A percentile compares a stretch with the other conserved stretches of the same genome.
Evolutionary conservation across 1,140 invertebrate species (phyloP).

Genomic region (Uloborus diversus): DNA sequence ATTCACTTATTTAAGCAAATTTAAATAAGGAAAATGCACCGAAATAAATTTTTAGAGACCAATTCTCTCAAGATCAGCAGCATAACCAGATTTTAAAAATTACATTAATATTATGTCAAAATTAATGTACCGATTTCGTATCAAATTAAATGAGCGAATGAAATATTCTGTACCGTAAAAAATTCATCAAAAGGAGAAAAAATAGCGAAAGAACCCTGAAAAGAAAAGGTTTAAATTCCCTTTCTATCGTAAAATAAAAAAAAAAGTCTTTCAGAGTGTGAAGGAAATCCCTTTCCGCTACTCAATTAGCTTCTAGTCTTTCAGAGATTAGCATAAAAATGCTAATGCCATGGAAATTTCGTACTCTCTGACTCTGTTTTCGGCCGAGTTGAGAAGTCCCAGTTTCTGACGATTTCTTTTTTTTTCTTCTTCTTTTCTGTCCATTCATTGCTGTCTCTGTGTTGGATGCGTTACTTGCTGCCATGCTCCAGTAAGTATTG

Average conservation of each 20-base stretch:
- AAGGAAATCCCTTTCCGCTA: conserved; percentile 42
- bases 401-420: neutral
- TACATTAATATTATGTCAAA: neutral
- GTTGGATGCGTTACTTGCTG: neutral
- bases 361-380: conserved; percentile 38
- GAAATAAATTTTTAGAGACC: too few relatives aligned
- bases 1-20: too few relatives aligned
- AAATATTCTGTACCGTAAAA: neutral
- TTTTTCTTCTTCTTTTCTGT: neutral
- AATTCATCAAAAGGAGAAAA: neutral
- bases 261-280: conserved; percentile 21
- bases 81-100: too few relatives aligned
- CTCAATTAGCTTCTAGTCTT: conserved; percentile 51
- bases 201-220: neutral
- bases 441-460: neutral
- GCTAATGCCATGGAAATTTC: conserved; percentile 50
- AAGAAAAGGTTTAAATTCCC: conserved; percentile 2
- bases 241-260: conserved; percentile 15
- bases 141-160: neutral
- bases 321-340: conserved; percentile 46
- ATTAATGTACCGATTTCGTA: neutral
- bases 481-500: conserved; percentile 23
- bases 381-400: neutral
- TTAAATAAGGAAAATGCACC: too few relatives aligned
- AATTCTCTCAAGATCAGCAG: too few relatives aligned